Evolutionary conservation across 2,888 invertebrate species (phyloP).

Genomic region (Hybos culiciformis): DNA sequence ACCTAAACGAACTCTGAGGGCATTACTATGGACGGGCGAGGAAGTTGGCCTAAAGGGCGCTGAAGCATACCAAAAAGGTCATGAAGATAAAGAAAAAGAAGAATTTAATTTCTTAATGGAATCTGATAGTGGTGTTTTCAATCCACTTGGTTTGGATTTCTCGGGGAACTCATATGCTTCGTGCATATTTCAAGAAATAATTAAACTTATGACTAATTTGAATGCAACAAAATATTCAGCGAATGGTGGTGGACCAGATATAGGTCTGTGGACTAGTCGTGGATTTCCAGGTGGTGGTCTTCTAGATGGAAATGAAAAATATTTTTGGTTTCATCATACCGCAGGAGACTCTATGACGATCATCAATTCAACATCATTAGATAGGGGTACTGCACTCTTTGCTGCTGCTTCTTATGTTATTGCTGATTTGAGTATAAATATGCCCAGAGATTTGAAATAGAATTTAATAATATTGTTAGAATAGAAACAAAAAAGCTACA

Average conservation of each 20-base stretch:
- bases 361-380: constrained; percentile 51
- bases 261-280: constrained; percentile 43
- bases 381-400: constrained; percentile 64
- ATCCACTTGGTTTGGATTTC: constrained; percentile 47
- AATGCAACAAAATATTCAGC: constrained; percentile 47
- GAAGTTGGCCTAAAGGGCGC: constrained; percentile 60
- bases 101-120: constrained; percentile 68
- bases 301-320: constrained; percentile 51
- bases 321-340: constrained; percentile 57
- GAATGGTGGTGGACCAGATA: constrained; percentile 53
- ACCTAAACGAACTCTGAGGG: constrained; percentile 57
- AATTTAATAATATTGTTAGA: no score
- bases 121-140: constrained; percentile 69
- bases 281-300: constrained; percentile 60
- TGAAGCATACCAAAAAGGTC: constrained; percentile 42
- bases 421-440: constrained; percentile 56
- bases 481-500: no score
- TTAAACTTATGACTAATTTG: constrained; percentile 49
- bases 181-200: constrained; percentile 53
- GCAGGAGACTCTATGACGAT: constrained; percentile 68
- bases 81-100: constrained; percentile 28
- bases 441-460: no score
- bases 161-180: constrained; percentile 45
- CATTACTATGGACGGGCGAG: constrained; percentile 71
- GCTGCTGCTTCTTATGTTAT: constrained; percentile 63